Conservation (phyloP, 2,797 vertebrate species). For the Thaleichthys pacificus region DNA sequence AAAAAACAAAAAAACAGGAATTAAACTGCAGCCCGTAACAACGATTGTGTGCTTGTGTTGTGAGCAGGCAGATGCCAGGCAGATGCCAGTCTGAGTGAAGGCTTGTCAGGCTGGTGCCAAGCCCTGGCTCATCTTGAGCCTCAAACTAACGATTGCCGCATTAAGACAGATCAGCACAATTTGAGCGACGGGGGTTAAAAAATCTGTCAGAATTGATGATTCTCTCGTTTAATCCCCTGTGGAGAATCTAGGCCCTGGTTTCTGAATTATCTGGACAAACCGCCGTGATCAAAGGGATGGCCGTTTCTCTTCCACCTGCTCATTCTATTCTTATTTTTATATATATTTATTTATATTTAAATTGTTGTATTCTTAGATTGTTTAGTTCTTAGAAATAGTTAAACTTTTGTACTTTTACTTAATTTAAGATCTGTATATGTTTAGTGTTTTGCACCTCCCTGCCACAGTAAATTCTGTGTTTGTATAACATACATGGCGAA, state of each 20-base stretch:
- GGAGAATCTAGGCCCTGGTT: constrained; percentile 30
- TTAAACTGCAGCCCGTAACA: neutral
- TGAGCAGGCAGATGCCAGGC: neutral
- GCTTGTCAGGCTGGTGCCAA: constrained; percentile 17
- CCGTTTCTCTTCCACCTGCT: constrained; percentile 45
- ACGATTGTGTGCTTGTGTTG: neutral
- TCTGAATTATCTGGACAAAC: constrained; percentile 43
- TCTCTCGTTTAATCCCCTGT: constrained; percentile 31
- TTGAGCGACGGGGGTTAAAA: constrained; percentile 45
- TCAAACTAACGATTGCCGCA: constrained; percentile 40
- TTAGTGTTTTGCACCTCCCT: no score
- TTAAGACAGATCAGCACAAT: constrained; percentile 55
- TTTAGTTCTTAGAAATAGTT: no score
- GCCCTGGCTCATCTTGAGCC: constrained; percentile 24
- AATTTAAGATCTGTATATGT: no score
- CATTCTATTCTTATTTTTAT: no score
- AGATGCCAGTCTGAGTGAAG: constrained; percentile 1
- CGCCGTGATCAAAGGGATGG: constrained; percentile 57
- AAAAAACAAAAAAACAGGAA: neutral
- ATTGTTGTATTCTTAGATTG: no score
- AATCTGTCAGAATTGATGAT: constrained; percentile 50
- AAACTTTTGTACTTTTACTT: no score
- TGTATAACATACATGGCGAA: no score
- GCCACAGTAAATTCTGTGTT: no score
- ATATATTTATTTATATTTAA: no score